Evolutionary conservation across 2,113 vertebrate genomes (phyloP), one percentile per base, ranked within the genome.

Genomic region (Calidris pugnax): DNA sequence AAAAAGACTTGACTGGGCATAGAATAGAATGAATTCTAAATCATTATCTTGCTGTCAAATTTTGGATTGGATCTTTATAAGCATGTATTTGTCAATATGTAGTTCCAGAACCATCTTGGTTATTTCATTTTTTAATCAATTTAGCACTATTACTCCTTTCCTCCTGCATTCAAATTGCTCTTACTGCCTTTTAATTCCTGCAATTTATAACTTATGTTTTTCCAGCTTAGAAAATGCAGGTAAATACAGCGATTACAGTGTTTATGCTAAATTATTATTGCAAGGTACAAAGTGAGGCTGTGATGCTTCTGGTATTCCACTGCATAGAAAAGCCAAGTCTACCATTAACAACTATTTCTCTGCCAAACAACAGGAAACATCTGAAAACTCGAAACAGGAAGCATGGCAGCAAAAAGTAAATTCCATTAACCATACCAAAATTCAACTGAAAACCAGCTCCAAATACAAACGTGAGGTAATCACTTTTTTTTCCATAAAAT

Each of bases 181-280:
- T 37, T 94, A 87, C 33, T 76, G 57, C 35, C 39, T 85, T 84
- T 62, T 93, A 87, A 96, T 89, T 79, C 17, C 87, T 47, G 12
- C 59, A 57, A 95, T 91, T 93, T 87, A 43, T 81, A 92, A 63
- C 41, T 33, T 37, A 47, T 24, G 45, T 23, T 95, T 89, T 95
- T 55, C 50, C 64, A 91, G 37, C 22, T 89, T 93, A 82, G 19
- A 85, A 95, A 96, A 91, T 89, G 27, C 91, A 94, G 48, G 89
- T 93, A 94, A 95, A 93, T 62, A 91, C 48, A 85, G 35, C 74
- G 79, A 95, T 95, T 93, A 92, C 3, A 85, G 45, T 76, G 17
- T 53, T 96, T 96, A 91, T 33, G 39, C n/a, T 91, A 72, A 95
- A 92, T 92, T 94, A 93, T 57, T 92, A 91, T 82, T 82, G 66